phyloP scores from a whole-genome alignment of 2,888 invertebrate species.

The Cerceris ruficornis region DNA sequence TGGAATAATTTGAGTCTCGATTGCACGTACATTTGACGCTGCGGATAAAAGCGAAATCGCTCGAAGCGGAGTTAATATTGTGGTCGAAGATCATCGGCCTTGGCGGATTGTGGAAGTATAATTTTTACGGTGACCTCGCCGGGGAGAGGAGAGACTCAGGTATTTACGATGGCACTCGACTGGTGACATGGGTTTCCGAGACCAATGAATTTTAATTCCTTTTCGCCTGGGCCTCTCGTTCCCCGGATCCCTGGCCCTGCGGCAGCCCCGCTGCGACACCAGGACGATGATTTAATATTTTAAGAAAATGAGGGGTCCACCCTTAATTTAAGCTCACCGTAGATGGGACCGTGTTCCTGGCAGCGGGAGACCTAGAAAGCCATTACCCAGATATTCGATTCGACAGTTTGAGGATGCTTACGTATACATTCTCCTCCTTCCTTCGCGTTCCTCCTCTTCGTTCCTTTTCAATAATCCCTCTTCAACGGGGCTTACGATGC shows the following conservation, averaged over 20 bases:
- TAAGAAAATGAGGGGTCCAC: slow-evolving; percentile 79
- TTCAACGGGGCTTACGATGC: slow-evolving; percentile 55
- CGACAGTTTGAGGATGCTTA: slow-evolving; percentile 72
- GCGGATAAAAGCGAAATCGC: too few relatives aligned
- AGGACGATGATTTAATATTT: slow-evolving; percentile 81
- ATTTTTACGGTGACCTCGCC: slow-evolving; percentile 76
- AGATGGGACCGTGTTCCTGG: slow-evolving; percentile 72
- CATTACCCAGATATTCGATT: slow-evolving; percentile 75
- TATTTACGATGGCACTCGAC: slow-evolving; percentile 81
- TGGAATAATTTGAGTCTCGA: neutral
- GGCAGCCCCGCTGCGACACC: slow-evolving; percentile 80
- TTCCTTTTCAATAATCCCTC: slow-evolving; percentile 61
- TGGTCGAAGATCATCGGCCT: slow-evolving; percentile 41
- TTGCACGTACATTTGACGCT: too few relatives aligned
- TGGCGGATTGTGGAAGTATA: slow-evolving; percentile 67
- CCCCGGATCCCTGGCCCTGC: slow-evolving; percentile 59
- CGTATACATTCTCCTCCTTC: slow-evolving; percentile 26
- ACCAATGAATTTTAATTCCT: slow-evolving; percentile 81
- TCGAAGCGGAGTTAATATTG: slow-evolving; percentile 7
- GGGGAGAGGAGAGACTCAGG: slow-evolving; percentile 60
- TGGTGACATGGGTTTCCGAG: slow-evolving; percentile 80
- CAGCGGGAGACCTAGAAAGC: slow-evolving; percentile 77
- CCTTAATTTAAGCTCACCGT: slow-evolving; percentile 76
- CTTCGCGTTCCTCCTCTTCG: slow-evolving; percentile 10
- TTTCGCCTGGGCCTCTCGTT: slow-evolving; percentile 66